These are phyloP conservation scores for Drosophila triauraria DNA, from an alignment of 1,140 invertebrate genomes.

Conservation along the genomic window DNA sequence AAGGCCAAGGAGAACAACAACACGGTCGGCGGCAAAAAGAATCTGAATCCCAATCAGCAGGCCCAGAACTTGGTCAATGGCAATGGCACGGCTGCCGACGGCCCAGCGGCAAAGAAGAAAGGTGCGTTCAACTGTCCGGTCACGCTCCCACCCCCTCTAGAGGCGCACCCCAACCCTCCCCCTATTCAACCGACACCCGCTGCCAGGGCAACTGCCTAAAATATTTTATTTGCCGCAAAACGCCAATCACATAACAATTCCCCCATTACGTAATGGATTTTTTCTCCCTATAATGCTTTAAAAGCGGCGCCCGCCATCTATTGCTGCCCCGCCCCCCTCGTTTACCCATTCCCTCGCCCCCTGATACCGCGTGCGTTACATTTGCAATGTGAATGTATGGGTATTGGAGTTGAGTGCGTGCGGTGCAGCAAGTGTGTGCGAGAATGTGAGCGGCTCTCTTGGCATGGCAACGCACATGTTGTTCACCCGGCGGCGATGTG, in stretches of 20 bases:
- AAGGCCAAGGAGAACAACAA: conserved; percentile 72
- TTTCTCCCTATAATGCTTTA: conserved; percentile 72
- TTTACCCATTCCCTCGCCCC: conserved; percentile 33
- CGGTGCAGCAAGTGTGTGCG: conserved; percentile 38
- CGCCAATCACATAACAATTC: conserved; percentile 77
- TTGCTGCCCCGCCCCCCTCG: conserved; percentile 36
- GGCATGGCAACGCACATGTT: conserved; percentile 69
- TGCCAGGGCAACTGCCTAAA: conserved; percentile 44
- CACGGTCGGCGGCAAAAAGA: conserved; percentile 56
- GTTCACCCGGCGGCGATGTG: conserved; percentile 50
- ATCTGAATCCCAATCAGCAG: conserved; percentile 64
- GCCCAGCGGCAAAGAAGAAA: conserved; percentile 68
- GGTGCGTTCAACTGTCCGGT: conserved; percentile 69
- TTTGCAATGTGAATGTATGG: conserved; percentile 59
- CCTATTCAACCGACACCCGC: background rate
- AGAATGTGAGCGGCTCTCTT: conserved; percentile 32
- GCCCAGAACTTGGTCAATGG: conserved; percentile 78
- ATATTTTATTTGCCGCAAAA: conserved; percentile 53
- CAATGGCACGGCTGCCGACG: conserved; percentile 56
- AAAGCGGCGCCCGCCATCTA: conserved; percentile 63
- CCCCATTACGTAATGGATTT: conserved; percentile 78
- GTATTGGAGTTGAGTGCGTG: conserved; percentile 25
- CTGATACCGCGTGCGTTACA: conserved; percentile 70
- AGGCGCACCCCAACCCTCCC: background rate
- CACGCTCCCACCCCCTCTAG: conserved; percentile 2